Conservation (phyloP, 1,140 invertebrate genomes). For the Colletes gigas region DNA sequence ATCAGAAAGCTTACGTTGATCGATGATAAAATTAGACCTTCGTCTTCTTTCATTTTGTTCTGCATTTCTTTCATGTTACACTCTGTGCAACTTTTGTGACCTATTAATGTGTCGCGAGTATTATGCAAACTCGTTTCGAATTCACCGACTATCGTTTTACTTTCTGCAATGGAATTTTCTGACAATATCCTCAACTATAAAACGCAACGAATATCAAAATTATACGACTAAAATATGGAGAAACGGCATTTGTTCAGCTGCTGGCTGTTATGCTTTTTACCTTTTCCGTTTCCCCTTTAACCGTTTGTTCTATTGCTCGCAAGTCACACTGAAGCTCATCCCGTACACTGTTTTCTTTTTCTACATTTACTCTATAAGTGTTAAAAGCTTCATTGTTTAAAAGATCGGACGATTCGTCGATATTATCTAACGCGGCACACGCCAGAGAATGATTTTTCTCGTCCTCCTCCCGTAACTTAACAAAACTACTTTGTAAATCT, state of each 20-base stretch:
- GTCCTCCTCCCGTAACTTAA: conserved; percentile 57
- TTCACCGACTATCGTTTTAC: conserved; percentile 62
- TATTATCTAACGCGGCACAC: conserved; percentile 56
- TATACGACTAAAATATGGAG: background rate
- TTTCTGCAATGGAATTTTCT: conserved; percentile 52
- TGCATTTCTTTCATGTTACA: conserved; percentile 58
- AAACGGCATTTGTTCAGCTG: background rate
- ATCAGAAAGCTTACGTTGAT: conserved; percentile 43
- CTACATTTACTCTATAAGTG: conserved; percentile 41
- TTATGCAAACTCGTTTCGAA: conserved; percentile 68
- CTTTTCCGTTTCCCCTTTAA: conserved; percentile 64
- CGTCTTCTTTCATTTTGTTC: conserved; percentile 62
- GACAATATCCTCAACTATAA: conserved; percentile 50
- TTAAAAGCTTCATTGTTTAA: conserved; percentile 54
- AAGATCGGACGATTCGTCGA: conserved; percentile 53
- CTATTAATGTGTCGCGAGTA: conserved; percentile 60
- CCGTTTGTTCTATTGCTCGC: conserved; percentile 60
- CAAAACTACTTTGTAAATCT: conserved; percentile 61
- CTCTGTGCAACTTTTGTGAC: conserved; percentile 63
- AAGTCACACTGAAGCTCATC: conserved; percentile 61
- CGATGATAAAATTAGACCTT: conserved; percentile 33
- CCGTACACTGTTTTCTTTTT: conserved; percentile 59
- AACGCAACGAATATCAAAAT: conserved; percentile 1
- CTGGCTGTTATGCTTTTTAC: conserved; percentile 49
- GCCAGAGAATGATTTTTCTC: conserved; percentile 50